A percentile compares a stretch with the other conserved stretches of the same genome.
Conservation (phyloP, 1,140 invertebrate genomes). For the Apis dorsata region DNA sequence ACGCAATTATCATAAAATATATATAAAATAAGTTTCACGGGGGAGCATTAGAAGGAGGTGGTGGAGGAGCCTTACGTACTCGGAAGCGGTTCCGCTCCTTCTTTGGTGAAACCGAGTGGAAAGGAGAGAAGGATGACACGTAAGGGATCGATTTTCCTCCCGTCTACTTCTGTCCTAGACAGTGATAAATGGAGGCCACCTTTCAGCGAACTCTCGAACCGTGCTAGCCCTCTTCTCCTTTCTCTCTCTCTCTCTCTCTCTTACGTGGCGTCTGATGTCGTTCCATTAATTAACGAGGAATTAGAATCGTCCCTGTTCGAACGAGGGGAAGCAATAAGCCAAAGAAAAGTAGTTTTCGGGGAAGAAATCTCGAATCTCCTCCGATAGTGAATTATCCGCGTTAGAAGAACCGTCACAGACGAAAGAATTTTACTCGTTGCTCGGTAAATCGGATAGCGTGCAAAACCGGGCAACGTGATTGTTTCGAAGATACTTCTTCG, state of each 20-base stretch:
- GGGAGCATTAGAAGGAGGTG: not conserved
- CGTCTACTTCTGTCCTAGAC: conserved; percentile 75
- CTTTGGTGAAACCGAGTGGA: conserved; percentile 42
- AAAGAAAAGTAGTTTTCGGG: not conserved
- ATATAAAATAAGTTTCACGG: conserved; percentile 46
- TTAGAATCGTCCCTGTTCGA: conserved; percentile 62
- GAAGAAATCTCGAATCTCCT: not conserved
- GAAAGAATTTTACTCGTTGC: not conserved
- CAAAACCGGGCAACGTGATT: not conserved
- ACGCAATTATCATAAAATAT: conserved; percentile 61
- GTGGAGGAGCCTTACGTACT: conserved; percentile 25
- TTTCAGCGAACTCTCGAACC: conserved; percentile 69
- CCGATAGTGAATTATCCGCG: not conserved
- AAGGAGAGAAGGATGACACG: conserved; percentile 64
- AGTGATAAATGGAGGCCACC: conserved; percentile 75
- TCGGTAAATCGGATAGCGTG: not conserved
- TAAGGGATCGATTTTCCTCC: conserved; percentile 74
- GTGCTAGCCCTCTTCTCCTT: conserved; percentile 55
- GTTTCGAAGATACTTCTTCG: not conserved
- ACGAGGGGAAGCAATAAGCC: conserved; percentile 10
- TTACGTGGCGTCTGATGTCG: conserved; percentile 61
- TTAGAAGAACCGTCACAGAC: not conserved
- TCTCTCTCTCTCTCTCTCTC: conserved; percentile 32
- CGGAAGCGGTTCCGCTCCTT: conserved; percentile 33
- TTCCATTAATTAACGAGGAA: conserved; percentile 73